Conservation (phyloP, 2,888 invertebrate genomes). For the Acrocera orbiculus region DNA sequence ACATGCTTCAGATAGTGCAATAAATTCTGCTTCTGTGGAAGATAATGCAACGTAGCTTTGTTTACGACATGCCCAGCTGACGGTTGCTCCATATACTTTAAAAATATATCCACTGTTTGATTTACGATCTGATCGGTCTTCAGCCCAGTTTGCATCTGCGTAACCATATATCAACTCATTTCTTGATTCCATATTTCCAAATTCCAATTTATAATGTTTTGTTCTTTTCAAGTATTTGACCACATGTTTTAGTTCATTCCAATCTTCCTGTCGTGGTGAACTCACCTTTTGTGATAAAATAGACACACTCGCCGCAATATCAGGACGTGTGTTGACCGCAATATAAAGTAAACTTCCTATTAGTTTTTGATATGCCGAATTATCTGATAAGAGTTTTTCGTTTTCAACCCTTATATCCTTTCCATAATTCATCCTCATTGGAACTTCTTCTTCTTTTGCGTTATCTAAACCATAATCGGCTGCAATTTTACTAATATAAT, state of each 20-base stretch:
- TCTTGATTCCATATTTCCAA: too few species aligned
- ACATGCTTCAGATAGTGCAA: constrained; percentile 14
- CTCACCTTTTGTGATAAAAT: constrained; percentile 13
- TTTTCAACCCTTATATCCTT: constrained; percentile 5
- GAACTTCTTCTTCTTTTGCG: constrained; percentile 9
- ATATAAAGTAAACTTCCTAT: constrained; percentile 14
- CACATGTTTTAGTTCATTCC: constrained; percentile 17
- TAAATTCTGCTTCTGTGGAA: constrained; percentile 13
- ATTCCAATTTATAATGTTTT: too few species aligned
- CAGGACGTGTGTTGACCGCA: constrained; percentile 15
- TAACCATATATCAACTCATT: too few species aligned
- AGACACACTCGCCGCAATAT: constrained; percentile 14
- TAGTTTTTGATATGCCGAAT: constrained; percentile 7
- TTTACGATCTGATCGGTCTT: constrained; percentile 16
- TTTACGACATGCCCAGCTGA: constrained; percentile 18
- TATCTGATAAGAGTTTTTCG: constrained; percentile 5
- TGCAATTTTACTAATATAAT: constrained; percentile 9
- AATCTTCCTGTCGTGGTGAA: too few species aligned
- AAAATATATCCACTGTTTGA: constrained; percentile 19
- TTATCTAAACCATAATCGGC: constrained; percentile 10
- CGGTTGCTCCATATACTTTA: constrained; percentile 9
- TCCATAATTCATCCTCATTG: constrained; percentile 9
- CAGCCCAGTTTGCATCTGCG: constrained; percentile 21
- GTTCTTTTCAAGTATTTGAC: too few species aligned
- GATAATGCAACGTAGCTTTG: constrained; percentile 16